phyloP scores from a whole-genome alignment of 2,888 invertebrate genomes.

The Alentia gelatinosa region DNA sequence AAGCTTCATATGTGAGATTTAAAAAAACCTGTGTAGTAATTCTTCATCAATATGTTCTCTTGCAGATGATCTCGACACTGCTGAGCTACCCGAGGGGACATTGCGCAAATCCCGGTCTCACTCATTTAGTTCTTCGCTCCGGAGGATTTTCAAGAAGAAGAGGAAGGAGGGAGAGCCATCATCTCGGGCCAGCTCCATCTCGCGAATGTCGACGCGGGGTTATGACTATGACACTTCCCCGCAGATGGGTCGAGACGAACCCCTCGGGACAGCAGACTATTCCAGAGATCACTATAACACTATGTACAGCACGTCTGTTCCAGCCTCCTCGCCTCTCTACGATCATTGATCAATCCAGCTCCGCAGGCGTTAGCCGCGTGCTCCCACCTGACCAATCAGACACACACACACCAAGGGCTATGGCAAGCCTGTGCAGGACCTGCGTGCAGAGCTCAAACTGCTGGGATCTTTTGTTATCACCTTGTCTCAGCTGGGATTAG shows the following conservation, averaged over 20 bases:
- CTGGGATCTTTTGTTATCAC: background rate
- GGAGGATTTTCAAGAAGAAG: slow-evolving; percentile 63
- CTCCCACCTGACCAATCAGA: background rate
- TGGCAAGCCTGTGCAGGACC: background rate
- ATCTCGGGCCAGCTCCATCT: slow-evolving; percentile 63
- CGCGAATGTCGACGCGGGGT: slow-evolving; percentile 25
- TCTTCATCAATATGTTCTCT: background rate
- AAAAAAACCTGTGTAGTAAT: background rate
- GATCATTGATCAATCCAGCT: slow-evolving; percentile 38
- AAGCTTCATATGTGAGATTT: too few relatives aligned
- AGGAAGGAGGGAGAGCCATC: slow-evolving; percentile 55
- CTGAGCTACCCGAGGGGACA: slow-evolving; percentile 56
- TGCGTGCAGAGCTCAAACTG: background rate
- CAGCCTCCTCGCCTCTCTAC: slow-evolving; percentile 42
- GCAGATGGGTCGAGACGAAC: background rate
- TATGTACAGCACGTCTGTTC: slow-evolving; percentile 49
- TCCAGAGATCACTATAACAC: slow-evolving; percentile 12
- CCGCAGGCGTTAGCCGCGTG: background rate
- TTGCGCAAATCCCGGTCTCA: slow-evolving; percentile 63
- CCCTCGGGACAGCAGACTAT: background rate
- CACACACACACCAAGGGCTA: background rate
- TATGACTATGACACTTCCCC: background rate
- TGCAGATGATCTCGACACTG: slow-evolving; percentile 57
- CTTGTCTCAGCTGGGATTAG: background rate
- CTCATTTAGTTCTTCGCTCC: slow-evolving; percentile 63